Base-by-base conservation (phyloP, 2,888 invertebrate genomes). In the Drosophila nigricruria region DNA sequence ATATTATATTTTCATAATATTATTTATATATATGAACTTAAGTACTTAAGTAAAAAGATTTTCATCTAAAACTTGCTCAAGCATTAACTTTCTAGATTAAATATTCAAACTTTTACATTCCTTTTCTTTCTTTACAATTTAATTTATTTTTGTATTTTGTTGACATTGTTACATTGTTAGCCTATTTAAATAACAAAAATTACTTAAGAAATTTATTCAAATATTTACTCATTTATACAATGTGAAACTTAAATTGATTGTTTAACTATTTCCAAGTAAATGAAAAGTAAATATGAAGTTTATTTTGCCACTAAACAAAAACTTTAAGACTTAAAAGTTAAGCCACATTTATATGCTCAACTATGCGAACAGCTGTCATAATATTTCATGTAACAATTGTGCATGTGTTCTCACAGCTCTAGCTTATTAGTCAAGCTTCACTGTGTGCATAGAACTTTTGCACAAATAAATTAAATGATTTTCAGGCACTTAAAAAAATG, bases 401-500 rank as follows among this genome's bases (percentile, higher is more conserved):
- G 32, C 50, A 32, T 30, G 25, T 45, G 9, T 25, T 23, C 20
- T 9, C 32, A 23, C 20, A 3, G 18, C 52, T n/a, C 5, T 36
- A 14, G 30, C 30, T 12, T 5, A 43, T 57, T 73, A 61, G 68
- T 36, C 25, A 47, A 14, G 54, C 38, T 52, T 2, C 42, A 79
- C 69, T 77, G 73, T 81, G 12, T 25, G 43, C 50, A 20, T 70
- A 68, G 65, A 77, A 74, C 12, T 20, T 73, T 65, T 70, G 68
- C 67, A 67, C 53, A 56, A 78, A 70, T 80, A 84, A 87, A 88
- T 84, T 82, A 65, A 82, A 84, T 80, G 68, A 83, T 60, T 70
- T 72, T 65, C 73, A 54, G 69, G 73, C 73, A 87, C 73, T 87
- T 84, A 65, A 79, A 83, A 83, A 87, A 73, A 76, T 83, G 74